phyloP scores from a whole-genome alignment of 2,888 invertebrate species.

The Perithous albicinctus region DNA sequence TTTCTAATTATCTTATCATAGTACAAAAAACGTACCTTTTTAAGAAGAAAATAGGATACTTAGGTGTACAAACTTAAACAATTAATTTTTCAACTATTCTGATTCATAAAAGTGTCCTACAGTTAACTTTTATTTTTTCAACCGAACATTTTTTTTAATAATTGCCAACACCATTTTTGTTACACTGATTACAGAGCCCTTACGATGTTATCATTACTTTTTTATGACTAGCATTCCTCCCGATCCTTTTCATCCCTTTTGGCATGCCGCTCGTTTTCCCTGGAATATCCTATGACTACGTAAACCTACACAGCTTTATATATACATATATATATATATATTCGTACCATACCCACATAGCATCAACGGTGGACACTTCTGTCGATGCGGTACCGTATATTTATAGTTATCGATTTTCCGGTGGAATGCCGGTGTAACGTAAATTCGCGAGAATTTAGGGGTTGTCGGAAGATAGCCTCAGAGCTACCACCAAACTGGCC shows the following conservation, averaged over 20 bases:
- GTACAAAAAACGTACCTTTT: no score
- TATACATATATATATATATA: no score
- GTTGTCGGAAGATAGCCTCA: slow-evolving; percentile 42
- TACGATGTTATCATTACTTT: neutral
- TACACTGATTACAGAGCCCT: neutral
- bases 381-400: slow-evolving; percentile 47
- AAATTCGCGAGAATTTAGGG: slow-evolving; percentile 44
- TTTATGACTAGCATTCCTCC: neutral
- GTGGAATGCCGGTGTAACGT: slow-evolving; percentile 34
- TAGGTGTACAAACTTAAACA: no score
- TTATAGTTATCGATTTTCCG: slow-evolving; percentile 57
- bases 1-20: no score
- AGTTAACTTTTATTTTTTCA: no score
- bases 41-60: no score
- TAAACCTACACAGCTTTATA: slow-evolving; percentile 1
- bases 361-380: slow-evolving; percentile 26
- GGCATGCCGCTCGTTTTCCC: neutral
- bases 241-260: neutral
- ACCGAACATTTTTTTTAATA: no score
- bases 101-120: no score
- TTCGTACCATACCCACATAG: slow-evolving; percentile 1
- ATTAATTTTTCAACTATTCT: no score
- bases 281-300: neutral
- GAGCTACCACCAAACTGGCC: slow-evolving; percentile 16
- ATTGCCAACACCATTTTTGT: no score